Evolutionary conservation across 2,888 invertebrate species (phyloP), one percentile per base, ranked within the genome.

Genomic region (Neuroscelio doddi): DNA sequence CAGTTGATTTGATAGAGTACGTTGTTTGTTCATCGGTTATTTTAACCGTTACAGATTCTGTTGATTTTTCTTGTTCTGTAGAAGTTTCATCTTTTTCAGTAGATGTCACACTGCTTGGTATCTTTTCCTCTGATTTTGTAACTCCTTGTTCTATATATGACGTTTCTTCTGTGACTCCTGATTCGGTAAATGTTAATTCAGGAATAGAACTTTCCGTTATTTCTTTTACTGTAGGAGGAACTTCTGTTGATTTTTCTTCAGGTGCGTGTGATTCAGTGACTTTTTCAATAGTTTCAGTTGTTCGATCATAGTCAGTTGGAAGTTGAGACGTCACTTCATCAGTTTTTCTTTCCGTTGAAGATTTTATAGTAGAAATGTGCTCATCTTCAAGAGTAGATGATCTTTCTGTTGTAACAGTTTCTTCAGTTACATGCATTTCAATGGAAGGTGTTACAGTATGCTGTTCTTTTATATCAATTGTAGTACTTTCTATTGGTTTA

Each of bases 361-460:
- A 15, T 49, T 38, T 38, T 12, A 8, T 3, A 32, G 49, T 7
- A 14, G 55, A 30, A 32, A 4, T 12, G 26, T 36, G 44, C 51
- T 61, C 65, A 32, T 34, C 52, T 12, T 58, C 59, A 15, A 67
- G 10, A 7, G 21, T 32, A 24, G 52, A 41, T 26, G 24, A 14
- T 10, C 5, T 50, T 34, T 38, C 30, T n/a, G 42, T 59, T 5
- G 44, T 16, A n/a, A 10, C 29, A n/a, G 64, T 16, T 46, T 52
- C 30, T 45, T 66, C 64, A 27, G 68, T 64, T 12, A 56, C 14
- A 39, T 68, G 49, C 21, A 64, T 51, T 36, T 70, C 70, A n/a
- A 62, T 65, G 12, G 58, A 8, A 5, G 72, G n/a, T 16, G 59
- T 64, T 50, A 70, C 71, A 15, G 69, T 70, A n/a, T n/a, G n/a